Evolutionary conservation across 2,797 vertebrate genomes (phyloP).

Genomic region (Urosaurus nigricauda): DNA sequence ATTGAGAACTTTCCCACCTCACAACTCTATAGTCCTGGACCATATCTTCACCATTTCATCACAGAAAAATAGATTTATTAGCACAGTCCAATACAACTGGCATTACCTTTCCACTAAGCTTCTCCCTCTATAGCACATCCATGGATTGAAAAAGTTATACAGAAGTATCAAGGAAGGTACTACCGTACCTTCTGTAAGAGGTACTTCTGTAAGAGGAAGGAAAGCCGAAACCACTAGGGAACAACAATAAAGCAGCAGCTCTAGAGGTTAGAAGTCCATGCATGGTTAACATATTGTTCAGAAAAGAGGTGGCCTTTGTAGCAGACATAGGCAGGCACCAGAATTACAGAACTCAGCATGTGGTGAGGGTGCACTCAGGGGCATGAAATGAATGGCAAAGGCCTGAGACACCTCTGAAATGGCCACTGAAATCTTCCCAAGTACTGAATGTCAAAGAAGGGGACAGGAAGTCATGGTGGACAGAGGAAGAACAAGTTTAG

Average conservation of each 20-base stretch:
- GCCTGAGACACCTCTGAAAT: not conserved
- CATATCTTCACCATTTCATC: constrained; percentile 8
- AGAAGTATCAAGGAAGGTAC: not conserved
- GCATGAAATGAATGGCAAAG: not conserved
- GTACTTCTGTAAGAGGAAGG: not conserved
- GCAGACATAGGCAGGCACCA: not conserved
- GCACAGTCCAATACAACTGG: not conserved
- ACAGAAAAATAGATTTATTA: not conserved
- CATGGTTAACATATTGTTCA: not conserved
- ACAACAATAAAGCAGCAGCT: not conserved
- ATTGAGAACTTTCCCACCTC: not conserved
- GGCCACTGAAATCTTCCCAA: not conserved
- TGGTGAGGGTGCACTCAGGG: not conserved
- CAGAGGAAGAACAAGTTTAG: no score
- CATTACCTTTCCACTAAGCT: not conserved
- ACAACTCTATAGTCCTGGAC: no score
- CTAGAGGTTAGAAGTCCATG: not conserved
- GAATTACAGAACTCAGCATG: not conserved
- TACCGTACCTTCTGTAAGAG: not conserved
- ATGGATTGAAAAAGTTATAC: not conserved
- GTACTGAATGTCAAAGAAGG: not conserved
- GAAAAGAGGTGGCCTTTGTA: not conserved
- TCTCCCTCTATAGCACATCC: not conserved
- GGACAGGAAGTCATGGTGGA: not conserved
- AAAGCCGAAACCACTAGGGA: not conserved